Conservation (phyloP, 2,113 vertebrate species). For the Neolamprologus cancellatus region DNA sequence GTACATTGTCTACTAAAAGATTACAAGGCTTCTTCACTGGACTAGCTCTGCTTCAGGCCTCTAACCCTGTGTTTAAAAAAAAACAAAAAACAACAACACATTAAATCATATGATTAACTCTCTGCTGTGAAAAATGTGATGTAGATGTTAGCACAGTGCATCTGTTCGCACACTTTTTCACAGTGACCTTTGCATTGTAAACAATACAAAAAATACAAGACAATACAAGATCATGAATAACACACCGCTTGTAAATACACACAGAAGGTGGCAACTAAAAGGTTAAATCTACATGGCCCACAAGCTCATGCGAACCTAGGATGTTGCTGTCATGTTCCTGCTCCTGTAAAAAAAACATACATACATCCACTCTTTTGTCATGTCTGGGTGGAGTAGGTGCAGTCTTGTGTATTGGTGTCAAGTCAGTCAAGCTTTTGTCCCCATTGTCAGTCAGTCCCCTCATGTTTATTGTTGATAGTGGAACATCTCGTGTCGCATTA, state of each 20-base stretch:
- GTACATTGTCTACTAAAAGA: not conserved
- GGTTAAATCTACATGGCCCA: not conserved
- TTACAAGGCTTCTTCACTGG: not conserved
- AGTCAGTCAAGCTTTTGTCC: not conserved
- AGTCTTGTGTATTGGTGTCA: not conserved
- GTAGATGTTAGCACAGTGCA: not conserved
- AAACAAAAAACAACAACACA: not conserved
- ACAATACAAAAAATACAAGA: not conserved
- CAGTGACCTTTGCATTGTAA: not conserved
- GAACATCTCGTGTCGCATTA: not conserved
- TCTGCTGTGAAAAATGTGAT: not conserved
- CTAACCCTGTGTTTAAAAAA: not conserved
- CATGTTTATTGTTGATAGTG: not conserved
- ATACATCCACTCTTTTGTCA: not conserved
- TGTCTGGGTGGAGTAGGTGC: not conserved
- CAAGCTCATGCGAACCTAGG: not conserved
- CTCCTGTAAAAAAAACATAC: not conserved
- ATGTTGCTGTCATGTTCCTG: not conserved
- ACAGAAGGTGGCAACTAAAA: not conserved
- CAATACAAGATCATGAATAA: not conserved
- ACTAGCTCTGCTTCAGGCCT: not conserved
- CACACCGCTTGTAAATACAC: not conserved
- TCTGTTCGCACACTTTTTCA: not conserved
- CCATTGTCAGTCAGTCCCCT: not conserved
- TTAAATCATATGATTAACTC: not conserved